Conservation (phyloP, 2,888 invertebrate genomes). For the Aspidiotus rigidus region DNA sequence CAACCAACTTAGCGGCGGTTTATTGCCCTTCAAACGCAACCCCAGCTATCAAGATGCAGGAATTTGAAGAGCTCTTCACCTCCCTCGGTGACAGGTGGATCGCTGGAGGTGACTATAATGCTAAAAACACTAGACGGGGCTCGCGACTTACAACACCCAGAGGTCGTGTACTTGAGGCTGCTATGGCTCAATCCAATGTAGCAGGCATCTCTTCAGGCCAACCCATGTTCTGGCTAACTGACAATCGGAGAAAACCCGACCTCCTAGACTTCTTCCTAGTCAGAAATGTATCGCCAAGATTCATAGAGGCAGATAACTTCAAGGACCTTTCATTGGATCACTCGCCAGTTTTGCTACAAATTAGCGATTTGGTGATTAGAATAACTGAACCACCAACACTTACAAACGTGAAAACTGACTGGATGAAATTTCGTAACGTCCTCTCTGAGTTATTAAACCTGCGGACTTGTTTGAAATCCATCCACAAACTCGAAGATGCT, state of each 20-base stretch:
- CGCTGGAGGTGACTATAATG: not conserved
- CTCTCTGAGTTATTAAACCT: too few species aligned
- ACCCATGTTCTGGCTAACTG: not conserved
- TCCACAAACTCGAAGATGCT: not conserved
- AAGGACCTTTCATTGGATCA: not conserved
- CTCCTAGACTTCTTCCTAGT: conserved; percentile 4
- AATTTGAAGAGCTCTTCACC: conserved; percentile 2
- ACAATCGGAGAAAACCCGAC: not conserved
- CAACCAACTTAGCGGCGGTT: not conserved
- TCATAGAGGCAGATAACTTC: not conserved
- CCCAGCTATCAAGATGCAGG: conserved; percentile 4
- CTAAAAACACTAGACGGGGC: not conserved
- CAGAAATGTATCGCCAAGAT: conserved; percentile 4
- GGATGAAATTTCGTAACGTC: not conserved
- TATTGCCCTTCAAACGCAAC: not conserved
- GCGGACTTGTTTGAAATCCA: not conserved
- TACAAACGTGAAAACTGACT: not conserved
- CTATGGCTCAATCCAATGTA: not conserved
- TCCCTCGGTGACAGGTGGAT: not conserved
- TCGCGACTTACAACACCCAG: not conserved
- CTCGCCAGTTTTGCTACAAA: not conserved
- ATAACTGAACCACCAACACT: not conserved
- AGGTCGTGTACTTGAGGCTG: not conserved
- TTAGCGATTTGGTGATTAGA: not conserved
- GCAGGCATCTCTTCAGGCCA: conserved; percentile 1